phyloP scores from a whole-genome alignment of 1,140 invertebrate genomes.

The Sarcophaga bullata region DNA sequence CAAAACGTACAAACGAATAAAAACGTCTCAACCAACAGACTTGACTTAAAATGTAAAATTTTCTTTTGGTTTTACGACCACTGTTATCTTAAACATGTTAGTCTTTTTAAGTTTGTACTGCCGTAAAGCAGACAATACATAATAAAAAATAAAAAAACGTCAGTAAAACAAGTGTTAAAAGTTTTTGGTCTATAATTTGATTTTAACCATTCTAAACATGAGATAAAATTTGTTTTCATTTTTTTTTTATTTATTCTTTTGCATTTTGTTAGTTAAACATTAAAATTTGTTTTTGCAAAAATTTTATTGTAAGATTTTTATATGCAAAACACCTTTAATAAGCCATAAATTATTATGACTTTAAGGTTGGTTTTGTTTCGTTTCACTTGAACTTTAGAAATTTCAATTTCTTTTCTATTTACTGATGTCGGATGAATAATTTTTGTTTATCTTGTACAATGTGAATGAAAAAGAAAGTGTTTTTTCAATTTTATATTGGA shows the following conservation, averaged over 20 bases:
- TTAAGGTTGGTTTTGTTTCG: background rate
- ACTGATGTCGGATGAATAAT: background rate
- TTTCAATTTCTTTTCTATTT: slow-evolving; percentile 11
- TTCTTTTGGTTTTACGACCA: background rate
- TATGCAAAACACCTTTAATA: slow-evolving; percentile 10
- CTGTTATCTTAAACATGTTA: background rate
- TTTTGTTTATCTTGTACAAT: background rate
- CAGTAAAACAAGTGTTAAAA: slow-evolving; percentile 38
- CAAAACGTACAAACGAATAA: background rate
- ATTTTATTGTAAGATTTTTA: background rate
- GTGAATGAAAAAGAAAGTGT: no score
- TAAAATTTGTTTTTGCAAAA: background rate
- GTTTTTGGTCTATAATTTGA: slow-evolving; percentile 40
- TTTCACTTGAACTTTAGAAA: background rate
- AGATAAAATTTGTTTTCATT: background rate
- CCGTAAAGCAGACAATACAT: background rate
- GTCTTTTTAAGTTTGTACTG: background rate
- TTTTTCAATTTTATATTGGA: no score
- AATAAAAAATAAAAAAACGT: slow-evolving; percentile 37
- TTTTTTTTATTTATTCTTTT: background rate
- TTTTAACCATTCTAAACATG: slow-evolving; percentile 37
- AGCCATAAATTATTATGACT: slow-evolving; percentile 12
- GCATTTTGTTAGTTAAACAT: background rate
- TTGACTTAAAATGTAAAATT: slow-evolving; percentile 7
- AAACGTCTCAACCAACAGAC: background rate